Percentiles rank a stretch among this genome's conserved stretches.
Conservation (phyloP, 2,113 vertebrate species). For the Pygoscelis antarcticus region DNA sequence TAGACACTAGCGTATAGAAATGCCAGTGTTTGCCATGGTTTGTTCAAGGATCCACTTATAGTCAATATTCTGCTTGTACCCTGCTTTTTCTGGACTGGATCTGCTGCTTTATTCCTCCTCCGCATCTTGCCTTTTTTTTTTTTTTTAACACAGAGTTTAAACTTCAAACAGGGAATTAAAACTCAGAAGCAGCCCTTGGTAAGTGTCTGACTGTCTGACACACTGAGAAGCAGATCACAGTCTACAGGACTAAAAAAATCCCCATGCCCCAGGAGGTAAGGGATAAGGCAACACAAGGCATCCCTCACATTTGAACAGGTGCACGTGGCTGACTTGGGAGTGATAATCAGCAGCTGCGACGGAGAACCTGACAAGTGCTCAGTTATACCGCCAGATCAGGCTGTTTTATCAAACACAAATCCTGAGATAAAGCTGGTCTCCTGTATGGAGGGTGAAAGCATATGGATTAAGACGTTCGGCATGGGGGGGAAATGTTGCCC, state of each 20-base stretch:
- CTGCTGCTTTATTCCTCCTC: background rate
- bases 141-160: background rate
- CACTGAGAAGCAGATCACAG: background rate
- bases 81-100: background rate
- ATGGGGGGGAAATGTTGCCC: background rate
- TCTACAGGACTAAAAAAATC: background rate
- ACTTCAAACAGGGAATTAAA: background rate
- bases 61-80: background rate
- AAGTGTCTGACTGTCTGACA: background rate
- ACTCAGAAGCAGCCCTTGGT: background rate
- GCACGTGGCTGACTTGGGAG: background rate
- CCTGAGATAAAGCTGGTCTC: background rate
- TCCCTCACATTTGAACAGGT: background rate
- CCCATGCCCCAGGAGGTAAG: fast-evolving
- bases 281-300: background rate
- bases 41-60: background rate
- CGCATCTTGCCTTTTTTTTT: background rate
- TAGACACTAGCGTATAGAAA: background rate
- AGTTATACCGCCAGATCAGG: background rate
- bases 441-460: background rate
- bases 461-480: background rate
- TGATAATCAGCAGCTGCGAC: background rate
- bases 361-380: background rate
- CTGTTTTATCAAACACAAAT: background rate
- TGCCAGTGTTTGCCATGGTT: background rate